Evolutionary conservation across 2,888 invertebrate species (phyloP).

Genomic region (Creontiades dilutus): DNA sequence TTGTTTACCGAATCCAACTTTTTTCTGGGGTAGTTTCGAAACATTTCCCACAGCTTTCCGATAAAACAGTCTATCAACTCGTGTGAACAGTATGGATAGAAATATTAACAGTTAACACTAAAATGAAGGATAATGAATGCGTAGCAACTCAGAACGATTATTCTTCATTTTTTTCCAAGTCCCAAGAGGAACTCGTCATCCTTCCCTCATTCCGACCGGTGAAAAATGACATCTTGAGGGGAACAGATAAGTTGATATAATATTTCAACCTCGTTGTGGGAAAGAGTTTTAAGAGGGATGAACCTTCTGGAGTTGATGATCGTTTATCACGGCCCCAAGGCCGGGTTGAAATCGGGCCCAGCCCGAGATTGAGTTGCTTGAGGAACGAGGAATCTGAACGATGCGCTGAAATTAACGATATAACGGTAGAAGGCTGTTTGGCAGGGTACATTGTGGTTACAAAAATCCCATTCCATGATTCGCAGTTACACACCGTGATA

Average conservation of each 20-base stretch:
- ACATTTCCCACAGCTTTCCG: too few species aligned
- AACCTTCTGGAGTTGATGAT: conserved; percentile 17
- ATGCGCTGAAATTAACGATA: background rate
- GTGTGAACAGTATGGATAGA: too few species aligned
- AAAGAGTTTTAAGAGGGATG: conserved; percentile 1
- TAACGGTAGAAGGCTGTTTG: too few species aligned
- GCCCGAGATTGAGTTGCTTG: background rate
- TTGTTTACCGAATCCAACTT: too few species aligned
- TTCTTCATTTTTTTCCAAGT: background rate
- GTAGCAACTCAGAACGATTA: background rate
- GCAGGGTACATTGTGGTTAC: too few species aligned
- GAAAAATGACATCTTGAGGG: conserved; percentile 40
- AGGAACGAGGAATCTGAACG: background rate
- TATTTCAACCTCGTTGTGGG: conserved; percentile 17
- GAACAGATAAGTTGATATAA: conserved; percentile 21
- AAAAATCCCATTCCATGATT: too few species aligned
- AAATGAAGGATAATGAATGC: background rate
- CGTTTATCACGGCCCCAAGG: conserved; percentile 30
- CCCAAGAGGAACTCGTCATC: background rate
- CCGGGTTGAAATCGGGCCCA: background rate
- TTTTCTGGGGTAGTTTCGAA: too few species aligned
- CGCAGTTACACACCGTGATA: too few species aligned
- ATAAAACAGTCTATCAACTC: too few species aligned
- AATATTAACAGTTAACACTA: too few species aligned
- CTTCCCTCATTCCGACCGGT: background rate